A percentile compares a stretch with the other conserved stretches of the same genome.
phyloP scores from a whole-genome alignment of 2,888 invertebrate genomes.

The Tanytarsus gracilentus region DNA sequence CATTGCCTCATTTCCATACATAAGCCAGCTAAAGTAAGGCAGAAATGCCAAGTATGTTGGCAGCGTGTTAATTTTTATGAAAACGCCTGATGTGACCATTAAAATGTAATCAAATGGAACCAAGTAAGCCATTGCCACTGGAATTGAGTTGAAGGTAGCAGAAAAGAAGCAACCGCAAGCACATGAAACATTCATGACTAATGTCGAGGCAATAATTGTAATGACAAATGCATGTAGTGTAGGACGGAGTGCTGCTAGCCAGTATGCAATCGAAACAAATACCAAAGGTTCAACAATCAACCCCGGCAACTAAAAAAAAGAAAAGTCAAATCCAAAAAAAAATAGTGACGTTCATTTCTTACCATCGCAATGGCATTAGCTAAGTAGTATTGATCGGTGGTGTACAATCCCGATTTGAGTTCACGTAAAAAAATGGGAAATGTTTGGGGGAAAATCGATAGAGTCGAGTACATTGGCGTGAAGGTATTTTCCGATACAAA shows the following conservation, averaged over 20 bases:
- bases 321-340: slow-evolving; percentile 17
- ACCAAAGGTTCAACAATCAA: slow-evolving; percentile 72
- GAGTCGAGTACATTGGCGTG: slow-evolving; percentile 80
- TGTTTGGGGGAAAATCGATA: slow-evolving; percentile 52
- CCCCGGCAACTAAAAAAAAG: slow-evolving; percentile 62
- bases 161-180: slow-evolving; percentile 83
- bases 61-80: slow-evolving; percentile 67
- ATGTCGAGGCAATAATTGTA: slow-evolving; percentile 58
- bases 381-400: slow-evolving; percentile 68
- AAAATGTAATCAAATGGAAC: slow-evolving; percentile 79
- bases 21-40: slow-evolving; percentile 73
- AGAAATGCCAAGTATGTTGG: slow-evolving; percentile 66
- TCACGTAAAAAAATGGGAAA: slow-evolving; percentile 75
- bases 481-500: slow-evolving; percentile 86
- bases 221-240: slow-evolving; percentile 59
- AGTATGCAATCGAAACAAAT: slow-evolving; percentile 76
- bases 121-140: slow-evolving; percentile 70
- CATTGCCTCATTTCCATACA: slow-evolving; percentile 78
- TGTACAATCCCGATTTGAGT: slow-evolving; percentile 71
- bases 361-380: slow-evolving; percentile 75
- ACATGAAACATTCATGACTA: slow-evolving; percentile 79
- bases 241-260: slow-evolving; percentile 69
- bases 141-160: slow-evolving; percentile 69
- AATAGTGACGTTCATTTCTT: slow-evolving; percentile 35
- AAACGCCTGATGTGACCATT: slow-evolving; percentile 80